Evolutionary conservation across 2,113 vertebrate species (phyloP), one percentile per base, ranked within the genome.

Genomic region (Toxostoma redivivum): DNA sequence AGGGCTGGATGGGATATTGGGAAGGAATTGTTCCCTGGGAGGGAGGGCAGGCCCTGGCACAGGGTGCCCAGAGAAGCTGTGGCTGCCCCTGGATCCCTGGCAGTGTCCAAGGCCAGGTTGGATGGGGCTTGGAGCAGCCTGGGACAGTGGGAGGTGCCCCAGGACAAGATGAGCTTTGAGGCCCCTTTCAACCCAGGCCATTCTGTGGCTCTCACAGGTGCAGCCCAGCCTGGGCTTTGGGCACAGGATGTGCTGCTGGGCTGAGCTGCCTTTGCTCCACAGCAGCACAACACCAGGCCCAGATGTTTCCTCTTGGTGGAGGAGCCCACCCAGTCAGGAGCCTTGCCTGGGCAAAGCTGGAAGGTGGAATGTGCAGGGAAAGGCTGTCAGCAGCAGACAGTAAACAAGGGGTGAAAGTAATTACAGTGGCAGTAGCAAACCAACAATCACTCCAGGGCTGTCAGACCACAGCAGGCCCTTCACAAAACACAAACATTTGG

Each of bases 51-150:
- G 44, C 27, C 44, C 58, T 81, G 77, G 69, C 67, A 51, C 67
- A 81, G 61, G 60, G 8, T 67, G 28, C 20, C n/a, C 69, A 82
- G 61, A 74, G 78, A 0, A 66, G 47, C 61, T 89, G 70, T 7
- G 70, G n/a, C 54, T 82, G 70, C 30, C 47, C 40, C 54, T 85
- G 60, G 42, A 60, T 47, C 47, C 61, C 54, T 89, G 47, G 24
- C 0, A 72, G 18, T 81, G 67, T 0, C 58, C 76, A 50, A 50
- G 44, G 7, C 44, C 44, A 33, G 45, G 20, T 0, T 82, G 53
- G 33, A 45, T 0, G 0, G 33, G 37, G 15, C 18, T 69, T 33
- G 73, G 65, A 70, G 12, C n/a, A 31, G 0, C 54, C 60, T 67
- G 62, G 47, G n/a, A 2, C 0, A 4, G 61, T 40, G 40, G 30